Base-by-base conservation (phyloP, 2,797 vertebrate species). In the Kryptopterus vitreolus region DNA sequence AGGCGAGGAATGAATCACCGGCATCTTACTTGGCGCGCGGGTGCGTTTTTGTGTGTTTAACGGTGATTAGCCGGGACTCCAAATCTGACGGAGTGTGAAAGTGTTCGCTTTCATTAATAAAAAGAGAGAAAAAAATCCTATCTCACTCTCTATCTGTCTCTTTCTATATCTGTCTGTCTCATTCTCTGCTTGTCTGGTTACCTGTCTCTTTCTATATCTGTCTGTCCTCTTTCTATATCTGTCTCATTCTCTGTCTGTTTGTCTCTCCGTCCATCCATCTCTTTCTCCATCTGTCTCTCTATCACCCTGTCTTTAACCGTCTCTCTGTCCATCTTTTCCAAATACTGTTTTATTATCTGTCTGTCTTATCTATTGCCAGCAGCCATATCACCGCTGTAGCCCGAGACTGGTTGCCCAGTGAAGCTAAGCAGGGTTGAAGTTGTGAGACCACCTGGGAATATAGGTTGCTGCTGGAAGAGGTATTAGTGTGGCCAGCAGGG, bases 11-110 rank as follows among this genome's bases (percentile, higher is more conserved):
- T 7, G 22, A 15, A 35, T 0, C 18, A 9, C 6, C 12, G n/a
- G n/a, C n/a, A n/a, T n/a, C n/a, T n/a, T n/a, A n/a, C n/a, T n/a
- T n/a, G n/a, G n/a, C n/a, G n/a, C n/a, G 63, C 29, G 63, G 43
- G 63, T 52, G 68, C 20, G 62, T 85, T 86, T 82, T 82, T 88
- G 88, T 85, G 88, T 86, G 6, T 80, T 13, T 48, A 48, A 10
- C 4, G 0, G 1, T 3, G 65, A 68, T 68, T 48, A 68, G n/a
- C 24, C 1, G 15, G 48, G 65, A 48, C 43, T 10, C 8, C 2
- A 48, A 69, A 68, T 3, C 65, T 26, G 43, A 26, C 12, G 16
- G 24, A 65, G 10, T 68, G 65, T 46, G 38, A 46, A 15, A 68
- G 65, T 46, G 65, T 13, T 68, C 35, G 1, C 63, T 65, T 13